These are phyloP conservation scores for Cnemophilus loriae DNA, from an alignment of 2,113 vertebrate genomes.

Conservation along the genomic window DNA sequence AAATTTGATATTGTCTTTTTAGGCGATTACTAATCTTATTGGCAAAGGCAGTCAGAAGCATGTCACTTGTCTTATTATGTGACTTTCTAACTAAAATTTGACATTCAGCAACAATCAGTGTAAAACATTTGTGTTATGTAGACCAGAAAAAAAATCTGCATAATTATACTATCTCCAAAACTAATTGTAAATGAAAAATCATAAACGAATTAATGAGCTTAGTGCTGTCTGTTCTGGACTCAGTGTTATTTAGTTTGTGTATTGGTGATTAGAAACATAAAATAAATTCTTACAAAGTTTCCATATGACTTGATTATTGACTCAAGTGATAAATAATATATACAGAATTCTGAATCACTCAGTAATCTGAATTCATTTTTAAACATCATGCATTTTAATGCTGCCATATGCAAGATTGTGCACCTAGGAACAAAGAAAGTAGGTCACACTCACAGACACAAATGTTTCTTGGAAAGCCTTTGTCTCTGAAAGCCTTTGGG, in stretches of 20 bases:
- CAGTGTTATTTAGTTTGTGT: background rate
- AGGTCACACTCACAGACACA: background rate
- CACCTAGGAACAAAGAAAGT: background rate
- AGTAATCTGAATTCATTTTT: constrained; percentile 14
- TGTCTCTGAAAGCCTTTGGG: background rate
- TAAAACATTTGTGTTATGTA: background rate
- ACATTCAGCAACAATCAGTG: background rate
- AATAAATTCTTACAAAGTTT: background rate
- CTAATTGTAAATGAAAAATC: background rate
- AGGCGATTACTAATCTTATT: background rate
- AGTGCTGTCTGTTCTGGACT: background rate
- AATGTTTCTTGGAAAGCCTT: background rate
- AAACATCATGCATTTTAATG: constrained; percentile 38
- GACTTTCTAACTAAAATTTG: background rate
- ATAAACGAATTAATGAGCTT: background rate
- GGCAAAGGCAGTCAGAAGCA: background rate
- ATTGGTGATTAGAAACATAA: background rate
- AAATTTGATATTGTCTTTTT: background rate
- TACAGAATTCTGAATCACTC: background rate
- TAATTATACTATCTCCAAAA: background rate
- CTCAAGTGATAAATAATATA: constrained; percentile 14
- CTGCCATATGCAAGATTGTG: background rate
- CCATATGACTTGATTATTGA: background rate
- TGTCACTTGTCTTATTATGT: background rate
- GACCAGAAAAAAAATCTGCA: background rate